Evolutionary conservation across 35 echinoderm and acorn worm species (phyloP).

Genomic region (Acanthaster planci): DNA sequence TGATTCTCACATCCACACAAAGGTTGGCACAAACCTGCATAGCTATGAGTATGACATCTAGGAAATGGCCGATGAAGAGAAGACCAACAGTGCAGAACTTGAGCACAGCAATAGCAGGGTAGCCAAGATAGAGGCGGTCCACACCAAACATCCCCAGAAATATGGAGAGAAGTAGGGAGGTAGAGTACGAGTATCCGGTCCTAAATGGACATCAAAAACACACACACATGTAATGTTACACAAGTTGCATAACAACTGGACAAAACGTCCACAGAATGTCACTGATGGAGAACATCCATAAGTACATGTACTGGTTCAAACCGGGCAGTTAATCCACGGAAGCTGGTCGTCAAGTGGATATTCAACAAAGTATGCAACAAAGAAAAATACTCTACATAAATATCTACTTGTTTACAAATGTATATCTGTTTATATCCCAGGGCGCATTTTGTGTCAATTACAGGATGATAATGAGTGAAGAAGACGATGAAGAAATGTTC

Average conservation of each 20-base stretch:
- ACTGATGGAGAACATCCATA: no score
- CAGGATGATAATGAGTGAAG: no score
- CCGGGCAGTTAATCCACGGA: no score
- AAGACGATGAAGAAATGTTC: no score
- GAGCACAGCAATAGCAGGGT: constrained; percentile 81
- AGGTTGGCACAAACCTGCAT: constrained; percentile 79
- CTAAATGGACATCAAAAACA: constrained; percentile 30
- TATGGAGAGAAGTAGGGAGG: constrained; percentile 80
- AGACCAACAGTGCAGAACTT: constrained; percentile 96
- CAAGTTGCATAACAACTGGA: neutral
- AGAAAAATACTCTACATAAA: no score
- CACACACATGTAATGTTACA: neutral
- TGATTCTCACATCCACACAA: neutral
- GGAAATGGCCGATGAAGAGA: constrained; percentile 90
- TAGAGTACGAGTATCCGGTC: constrained; percentile 76
- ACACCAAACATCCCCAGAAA: constrained; percentile 96
- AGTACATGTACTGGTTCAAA: no score
- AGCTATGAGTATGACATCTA: constrained; percentile 95
- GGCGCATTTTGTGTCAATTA: no score
- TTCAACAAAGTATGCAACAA: no score
- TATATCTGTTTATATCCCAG: no score
- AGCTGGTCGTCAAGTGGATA: no score
- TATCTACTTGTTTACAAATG: no score
- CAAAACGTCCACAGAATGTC: neutral
- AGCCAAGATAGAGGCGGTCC: constrained; percentile 89